Conservation (phyloP, 2,797 vertebrate species). For the Huso huso region DNA sequence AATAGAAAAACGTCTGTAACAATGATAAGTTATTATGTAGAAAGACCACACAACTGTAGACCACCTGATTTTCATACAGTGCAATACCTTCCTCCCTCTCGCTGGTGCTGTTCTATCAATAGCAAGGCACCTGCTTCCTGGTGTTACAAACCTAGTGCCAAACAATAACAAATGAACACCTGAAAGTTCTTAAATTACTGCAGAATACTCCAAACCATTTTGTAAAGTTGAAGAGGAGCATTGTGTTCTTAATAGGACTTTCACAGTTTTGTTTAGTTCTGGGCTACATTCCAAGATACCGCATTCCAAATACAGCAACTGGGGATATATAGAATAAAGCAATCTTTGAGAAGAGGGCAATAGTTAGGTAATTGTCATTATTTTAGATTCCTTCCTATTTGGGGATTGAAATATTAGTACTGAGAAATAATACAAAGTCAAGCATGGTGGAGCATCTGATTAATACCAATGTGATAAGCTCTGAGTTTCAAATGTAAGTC, state of each 20-base stretch:
- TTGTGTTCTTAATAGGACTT: slow-evolving; percentile 26
- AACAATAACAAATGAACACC: slow-evolving; percentile 38
- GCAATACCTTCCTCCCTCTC: slow-evolving; percentile 49
- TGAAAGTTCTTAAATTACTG: no score
- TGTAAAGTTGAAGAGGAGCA: slow-evolving; percentile 38
- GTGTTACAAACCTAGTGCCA: slow-evolving; percentile 44
- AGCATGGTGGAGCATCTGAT: slow-evolving; percentile 38
- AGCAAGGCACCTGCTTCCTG: slow-evolving; percentile 79
- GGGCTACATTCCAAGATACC: slow-evolving; percentile 21
- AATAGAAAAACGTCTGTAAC: slow-evolving; percentile 68
- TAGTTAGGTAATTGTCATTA: not conserved
- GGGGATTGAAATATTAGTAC: slow-evolving; percentile 3
- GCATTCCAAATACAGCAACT: slow-evolving; percentile 14
- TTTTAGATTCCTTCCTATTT: not conserved
- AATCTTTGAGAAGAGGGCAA: slow-evolving; percentile 8
- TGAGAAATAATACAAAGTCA: not conserved
- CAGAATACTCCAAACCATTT: no score
- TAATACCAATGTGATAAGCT: slow-evolving; percentile 43
- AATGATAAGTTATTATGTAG: slow-evolving; percentile 71
- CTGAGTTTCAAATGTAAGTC: not conserved
- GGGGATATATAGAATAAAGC: slow-evolving; percentile 26
- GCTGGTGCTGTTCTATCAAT: slow-evolving; percentile 57
- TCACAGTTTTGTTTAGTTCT: slow-evolving; percentile 13
- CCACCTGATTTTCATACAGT: slow-evolving; percentile 71
- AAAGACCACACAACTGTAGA: slow-evolving; percentile 45